phyloP scores from a whole-genome alignment of 2,113 vertebrate genomes.

The Siniperca chuatsi region DNA sequence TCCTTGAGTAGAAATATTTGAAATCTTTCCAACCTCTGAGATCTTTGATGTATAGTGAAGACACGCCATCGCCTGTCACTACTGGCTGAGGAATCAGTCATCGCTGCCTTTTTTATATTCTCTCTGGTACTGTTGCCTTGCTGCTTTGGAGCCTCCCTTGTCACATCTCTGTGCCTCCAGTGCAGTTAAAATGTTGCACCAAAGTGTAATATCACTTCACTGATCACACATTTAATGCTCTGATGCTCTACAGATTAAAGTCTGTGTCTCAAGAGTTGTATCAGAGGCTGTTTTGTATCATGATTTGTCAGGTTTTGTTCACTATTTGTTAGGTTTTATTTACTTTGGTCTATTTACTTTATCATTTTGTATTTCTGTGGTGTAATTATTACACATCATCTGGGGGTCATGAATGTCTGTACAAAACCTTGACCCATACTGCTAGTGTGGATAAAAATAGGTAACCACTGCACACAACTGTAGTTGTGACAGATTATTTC shows the following conservation, averaged over 20 bases:
- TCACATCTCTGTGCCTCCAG: conserved; percentile 50
- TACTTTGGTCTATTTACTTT: neutral
- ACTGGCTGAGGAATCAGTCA: conserved; percentile 62
- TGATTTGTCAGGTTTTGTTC: conserved; percentile 54
- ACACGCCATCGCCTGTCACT: conserved; percentile 55
- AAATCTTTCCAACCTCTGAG: conserved; percentile 43
- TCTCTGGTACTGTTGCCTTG: conserved; percentile 52
- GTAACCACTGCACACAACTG: no score
- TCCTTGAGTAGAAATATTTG: conserved; percentile 37
- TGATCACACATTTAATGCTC: conserved; percentile 66
- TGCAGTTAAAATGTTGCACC: conserved; percentile 64
- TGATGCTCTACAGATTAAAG: conserved; percentile 65
- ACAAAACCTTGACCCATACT: no score
- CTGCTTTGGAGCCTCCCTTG: conserved; percentile 57
- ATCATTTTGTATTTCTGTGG: conserved; percentile 25
- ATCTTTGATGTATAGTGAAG: conserved; percentile 58
- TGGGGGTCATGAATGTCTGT: no score
- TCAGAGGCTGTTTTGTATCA: conserved; percentile 44
- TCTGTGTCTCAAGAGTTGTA: conserved; percentile 46
- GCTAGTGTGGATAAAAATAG: no score
- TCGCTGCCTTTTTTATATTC: conserved; percentile 44
- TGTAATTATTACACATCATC: conserved; percentile 27
- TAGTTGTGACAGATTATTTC: no score
- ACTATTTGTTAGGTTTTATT: conserved; percentile 13
- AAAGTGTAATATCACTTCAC: conserved; percentile 68